Evolutionary conservation across 2,113 vertebrate species (phyloP).

Genomic region (Salvator merianae): DNA sequence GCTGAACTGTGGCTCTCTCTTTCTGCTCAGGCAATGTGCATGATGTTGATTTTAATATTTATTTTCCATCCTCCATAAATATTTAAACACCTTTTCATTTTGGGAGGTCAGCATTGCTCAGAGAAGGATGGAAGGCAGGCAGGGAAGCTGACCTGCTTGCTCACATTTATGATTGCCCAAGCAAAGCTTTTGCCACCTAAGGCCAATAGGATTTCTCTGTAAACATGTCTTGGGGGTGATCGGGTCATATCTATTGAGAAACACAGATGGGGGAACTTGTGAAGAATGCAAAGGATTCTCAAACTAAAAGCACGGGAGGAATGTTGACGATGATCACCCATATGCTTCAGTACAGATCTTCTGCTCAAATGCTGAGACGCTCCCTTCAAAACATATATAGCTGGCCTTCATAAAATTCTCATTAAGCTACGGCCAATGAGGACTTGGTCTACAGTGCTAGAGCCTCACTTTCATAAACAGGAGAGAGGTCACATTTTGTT

Average conservation of each 20-base stretch:
- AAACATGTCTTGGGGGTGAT: slow-evolving; percentile 15
- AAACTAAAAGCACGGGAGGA: fast-evolving
- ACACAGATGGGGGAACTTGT: background rate
- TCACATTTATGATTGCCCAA: slow-evolving; percentile 13
- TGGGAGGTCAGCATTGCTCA: slow-evolving; percentile 34
- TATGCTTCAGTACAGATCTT: background rate
- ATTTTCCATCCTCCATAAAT: slow-evolving; percentile 64
- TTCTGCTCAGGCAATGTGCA: slow-evolving; percentile 58
- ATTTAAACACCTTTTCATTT: slow-evolving; percentile 45
- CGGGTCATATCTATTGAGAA: slow-evolving; percentile 7
- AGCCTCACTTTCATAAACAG: background rate
- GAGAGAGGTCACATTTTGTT: too few species aligned
- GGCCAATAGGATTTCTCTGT: slow-evolving; percentile 30
- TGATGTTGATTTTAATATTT: slow-evolving; percentile 67
- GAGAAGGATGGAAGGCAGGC: background rate
- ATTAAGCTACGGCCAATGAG: background rate
- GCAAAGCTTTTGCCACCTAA: background rate
- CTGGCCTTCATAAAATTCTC: background rate
- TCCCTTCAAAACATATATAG: background rate
- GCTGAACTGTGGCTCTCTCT: slow-evolving; percentile 21
- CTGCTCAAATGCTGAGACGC: background rate
- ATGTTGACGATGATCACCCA: background rate
- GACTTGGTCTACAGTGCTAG: too few species aligned
- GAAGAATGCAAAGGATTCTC: background rate
- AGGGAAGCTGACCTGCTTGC: background rate